Evolutionary conservation across 2,113 vertebrate species (phyloP).

Genomic region (Rousettus leschenaultii): DNA sequence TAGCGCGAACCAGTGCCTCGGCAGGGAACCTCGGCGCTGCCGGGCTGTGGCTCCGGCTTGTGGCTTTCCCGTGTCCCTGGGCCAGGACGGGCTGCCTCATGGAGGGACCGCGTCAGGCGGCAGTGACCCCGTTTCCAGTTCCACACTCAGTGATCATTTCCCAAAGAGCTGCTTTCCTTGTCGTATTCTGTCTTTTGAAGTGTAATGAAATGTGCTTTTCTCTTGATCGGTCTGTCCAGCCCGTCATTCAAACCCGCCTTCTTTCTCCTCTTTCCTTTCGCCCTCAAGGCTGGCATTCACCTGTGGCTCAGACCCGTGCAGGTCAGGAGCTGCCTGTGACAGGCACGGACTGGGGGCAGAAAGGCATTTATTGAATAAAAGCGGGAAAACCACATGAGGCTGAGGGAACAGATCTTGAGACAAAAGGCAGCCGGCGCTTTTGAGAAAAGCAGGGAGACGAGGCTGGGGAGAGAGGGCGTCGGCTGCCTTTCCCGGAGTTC

Average conservation of each 20-base stretch:
- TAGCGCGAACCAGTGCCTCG: rapidly evolving
- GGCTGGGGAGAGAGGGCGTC: rapidly evolving
- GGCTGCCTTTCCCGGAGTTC: rapidly evolving
- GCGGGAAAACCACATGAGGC: neutral
- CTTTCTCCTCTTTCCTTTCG: rapidly evolving
- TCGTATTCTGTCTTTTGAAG: neutral
- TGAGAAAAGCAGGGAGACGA: neutral
- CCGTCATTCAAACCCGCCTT: rapidly evolving
- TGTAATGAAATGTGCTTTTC: rapidly evolving
- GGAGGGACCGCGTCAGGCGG: neutral
- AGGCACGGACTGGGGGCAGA: neutral
- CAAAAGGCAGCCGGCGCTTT: neutral
- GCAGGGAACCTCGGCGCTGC: neutral
- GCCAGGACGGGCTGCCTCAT: neutral
- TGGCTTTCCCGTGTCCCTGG: neutral
- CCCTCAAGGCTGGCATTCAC: neutral
- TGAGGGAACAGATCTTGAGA: neutral
- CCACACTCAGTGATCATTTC: rapidly evolving
- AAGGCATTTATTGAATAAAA: rapidly evolving
- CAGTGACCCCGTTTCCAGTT: rapidly evolving
- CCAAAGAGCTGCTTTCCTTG: neutral
- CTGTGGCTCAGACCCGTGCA: rapidly evolving
- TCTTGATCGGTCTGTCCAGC: rapidly evolving
- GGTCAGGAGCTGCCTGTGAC: neutral
- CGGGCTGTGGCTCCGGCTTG: neutral